phyloP scores from a whole-genome alignment of 2,113 vertebrate species.

The Chelonoidis abingdonii region DNA sequence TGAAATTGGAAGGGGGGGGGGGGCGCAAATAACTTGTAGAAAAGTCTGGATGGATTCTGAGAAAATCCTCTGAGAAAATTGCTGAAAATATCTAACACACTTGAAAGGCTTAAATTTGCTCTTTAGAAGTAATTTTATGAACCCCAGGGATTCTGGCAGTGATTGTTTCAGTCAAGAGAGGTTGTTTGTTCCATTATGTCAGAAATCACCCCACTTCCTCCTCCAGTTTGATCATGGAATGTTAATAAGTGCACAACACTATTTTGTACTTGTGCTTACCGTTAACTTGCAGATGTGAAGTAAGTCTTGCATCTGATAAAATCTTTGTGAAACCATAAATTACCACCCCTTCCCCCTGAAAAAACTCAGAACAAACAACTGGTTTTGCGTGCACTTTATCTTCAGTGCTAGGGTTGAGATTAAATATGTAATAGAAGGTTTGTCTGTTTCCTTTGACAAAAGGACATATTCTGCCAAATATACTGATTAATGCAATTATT shows the following conservation, averaged over 20 bases:
- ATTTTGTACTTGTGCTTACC: neutral
- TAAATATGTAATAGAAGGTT: constrained; percentile 47
- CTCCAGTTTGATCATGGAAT: neutral
- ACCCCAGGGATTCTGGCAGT: neutral
- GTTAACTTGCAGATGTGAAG: too few relatives aligned
- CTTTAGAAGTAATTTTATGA: neutral
- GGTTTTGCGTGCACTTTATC: constrained; percentile 56
- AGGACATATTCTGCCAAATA: neutral
- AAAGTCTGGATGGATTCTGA: neutral
- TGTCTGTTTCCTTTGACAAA: neutral
- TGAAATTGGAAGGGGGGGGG: neutral
- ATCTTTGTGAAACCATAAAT: constrained; percentile 40
- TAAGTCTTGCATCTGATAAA: constrained; percentile 35
- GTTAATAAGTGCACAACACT: fast-evolving
- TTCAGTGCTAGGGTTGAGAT: constrained; percentile 34
- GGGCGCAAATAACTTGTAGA: neutral
- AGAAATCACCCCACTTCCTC: neutral
- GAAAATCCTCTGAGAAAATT: neutral
- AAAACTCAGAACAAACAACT: neutral
- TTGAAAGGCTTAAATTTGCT: neutral
- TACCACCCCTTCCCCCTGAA: neutral
- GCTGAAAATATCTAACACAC: neutral
- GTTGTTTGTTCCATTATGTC: neutral
- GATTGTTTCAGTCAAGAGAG: neutral
- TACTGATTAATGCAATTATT: neutral